Percentiles rank a stretch among this genome's conserved stretches.
Conservation (phyloP, 2,113 vertebrate species). For the Sphaerodactylus townsendi region DNA sequence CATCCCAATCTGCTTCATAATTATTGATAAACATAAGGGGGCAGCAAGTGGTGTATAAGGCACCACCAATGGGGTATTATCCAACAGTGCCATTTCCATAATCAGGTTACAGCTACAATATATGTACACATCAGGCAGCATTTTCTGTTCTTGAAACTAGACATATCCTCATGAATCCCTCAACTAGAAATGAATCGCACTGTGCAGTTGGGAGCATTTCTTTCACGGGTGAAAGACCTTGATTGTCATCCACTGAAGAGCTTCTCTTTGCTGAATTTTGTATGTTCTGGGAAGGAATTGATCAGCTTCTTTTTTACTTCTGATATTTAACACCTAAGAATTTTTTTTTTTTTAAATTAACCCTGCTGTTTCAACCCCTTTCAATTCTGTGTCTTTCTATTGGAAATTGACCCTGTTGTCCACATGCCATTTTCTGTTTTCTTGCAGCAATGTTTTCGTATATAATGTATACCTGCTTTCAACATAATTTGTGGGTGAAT, state of each 20-base stretch:
- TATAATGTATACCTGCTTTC: too few species aligned
- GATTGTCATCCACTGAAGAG: not conserved
- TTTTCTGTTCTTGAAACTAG: slow-evolving; percentile 51
- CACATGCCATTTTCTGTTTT: too few species aligned
- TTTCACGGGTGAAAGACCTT: not conserved
- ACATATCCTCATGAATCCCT: slow-evolving; percentile 4
- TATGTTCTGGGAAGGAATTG: slow-evolving; percentile 4
- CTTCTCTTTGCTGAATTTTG: not conserved
- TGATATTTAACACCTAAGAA: not conserved
- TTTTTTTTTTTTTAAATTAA: not conserved
- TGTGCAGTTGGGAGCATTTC: slow-evolving; percentile 27
- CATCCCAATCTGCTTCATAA: slow-evolving; percentile 71
- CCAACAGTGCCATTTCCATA: slow-evolving; percentile 62
- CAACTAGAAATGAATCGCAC: slow-evolving; percentile 52
- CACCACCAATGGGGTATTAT: slow-evolving; percentile 57
- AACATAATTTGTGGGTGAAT: too few species aligned
- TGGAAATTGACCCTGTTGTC: too few species aligned
- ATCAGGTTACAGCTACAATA: slow-evolving; percentile 55
- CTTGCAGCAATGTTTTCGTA: too few species aligned
- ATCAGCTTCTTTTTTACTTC: not conserved
- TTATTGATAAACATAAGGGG: slow-evolving; percentile 70
- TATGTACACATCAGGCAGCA: slow-evolving; percentile 55
- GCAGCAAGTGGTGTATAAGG: slow-evolving; percentile 49
- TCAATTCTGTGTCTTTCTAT: too few species aligned
- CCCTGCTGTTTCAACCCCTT: too few species aligned